phyloP scores from a whole-genome alignment of 2,888 invertebrate genomes.

The Drosophila bunnanda region DNA sequence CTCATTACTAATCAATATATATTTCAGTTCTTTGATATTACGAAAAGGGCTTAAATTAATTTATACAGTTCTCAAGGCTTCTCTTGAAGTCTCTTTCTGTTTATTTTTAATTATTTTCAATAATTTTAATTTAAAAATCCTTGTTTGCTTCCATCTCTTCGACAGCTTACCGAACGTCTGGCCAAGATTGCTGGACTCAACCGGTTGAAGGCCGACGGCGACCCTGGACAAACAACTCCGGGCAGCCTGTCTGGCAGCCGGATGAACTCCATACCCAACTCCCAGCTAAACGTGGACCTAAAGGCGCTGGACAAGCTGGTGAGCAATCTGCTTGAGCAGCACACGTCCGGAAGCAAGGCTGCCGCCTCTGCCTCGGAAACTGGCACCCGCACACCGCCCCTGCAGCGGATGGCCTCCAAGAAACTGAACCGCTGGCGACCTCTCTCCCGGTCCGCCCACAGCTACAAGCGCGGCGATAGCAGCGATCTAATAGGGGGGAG shows the following conservation, averaged over 20 bases:
- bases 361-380: conserved; percentile 27
- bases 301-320: conserved; percentile 88
- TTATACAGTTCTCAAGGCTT: neutral
- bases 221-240: conserved; percentile 53
- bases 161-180: conserved; percentile 82
- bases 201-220: conserved; percentile 52
- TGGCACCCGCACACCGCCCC: conserved; percentile 59
- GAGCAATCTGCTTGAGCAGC: conserved; percentile 86
- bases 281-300: conserved; percentile 86
- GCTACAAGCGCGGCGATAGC: conserved; percentile 62
- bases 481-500: conserved; percentile 37
- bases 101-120: neutral
- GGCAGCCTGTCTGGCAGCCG: conserved; percentile 69
- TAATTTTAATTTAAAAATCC: neutral
- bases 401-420: conserved; percentile 69
- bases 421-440: conserved; percentile 84
- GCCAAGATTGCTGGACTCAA: conserved; percentile 82
- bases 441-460: conserved; percentile 83
- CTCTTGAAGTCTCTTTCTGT: neutral
- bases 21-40: too few relatives aligned
- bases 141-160: neutral
- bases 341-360: conserved; percentile 44
- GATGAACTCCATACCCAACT: conserved; percentile 81
- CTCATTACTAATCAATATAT: neutral
- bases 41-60: too few relatives aligned